Evolutionary conservation across 2,797 vertebrate species (phyloP), one percentile per base, ranked within the genome.

Genomic region (Syndactyla subalaris): DNA sequence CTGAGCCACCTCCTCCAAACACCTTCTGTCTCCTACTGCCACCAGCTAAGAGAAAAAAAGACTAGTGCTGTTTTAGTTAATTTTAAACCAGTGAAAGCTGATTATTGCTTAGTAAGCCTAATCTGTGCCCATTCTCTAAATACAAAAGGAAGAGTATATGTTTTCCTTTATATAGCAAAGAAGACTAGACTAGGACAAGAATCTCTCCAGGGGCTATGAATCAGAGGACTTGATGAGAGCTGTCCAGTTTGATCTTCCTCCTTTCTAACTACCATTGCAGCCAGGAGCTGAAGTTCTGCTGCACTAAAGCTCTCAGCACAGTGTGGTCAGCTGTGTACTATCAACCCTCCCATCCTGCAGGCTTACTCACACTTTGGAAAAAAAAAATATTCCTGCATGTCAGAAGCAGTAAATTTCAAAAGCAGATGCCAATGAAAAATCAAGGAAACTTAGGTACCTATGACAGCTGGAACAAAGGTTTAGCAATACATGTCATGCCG

Each of bases 81-180:
- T 77, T 91, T 88, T 88, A 91, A 93, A 83, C 43, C 62, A 92
- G 76, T 36, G 27, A 92, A 94, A 95, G 73, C 73, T 66, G 76
- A 92, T 95, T 93, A 88, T 48, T 83, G 43, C 46, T 93, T 72
- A 62, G 62, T 20, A 85, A 92, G 70, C 26, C n/a, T 88, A 90
- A 94, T 75, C 76, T n/a, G 6, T 49, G 36, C 27, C 49, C 39
- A 66, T 36, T 83, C 18, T 81, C 70, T 83, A 76, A 93, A 89
- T 38, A 58, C 13, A 34, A 83, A 72, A 14, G 7, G 32, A 58
- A 80, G 84, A 66, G 52, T 9, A 6, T 20, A 15, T 32, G 6
- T 38, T 88, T 77, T 75, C 14, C 29, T 68, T 76, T 59, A 70
- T 17, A 67, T 5, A 76, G 48, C 23, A 74, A 61, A 68, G 41